Conservation (phyloP, 2,888 invertebrate genomes). For the Dicyrtomina minuta region DNA sequence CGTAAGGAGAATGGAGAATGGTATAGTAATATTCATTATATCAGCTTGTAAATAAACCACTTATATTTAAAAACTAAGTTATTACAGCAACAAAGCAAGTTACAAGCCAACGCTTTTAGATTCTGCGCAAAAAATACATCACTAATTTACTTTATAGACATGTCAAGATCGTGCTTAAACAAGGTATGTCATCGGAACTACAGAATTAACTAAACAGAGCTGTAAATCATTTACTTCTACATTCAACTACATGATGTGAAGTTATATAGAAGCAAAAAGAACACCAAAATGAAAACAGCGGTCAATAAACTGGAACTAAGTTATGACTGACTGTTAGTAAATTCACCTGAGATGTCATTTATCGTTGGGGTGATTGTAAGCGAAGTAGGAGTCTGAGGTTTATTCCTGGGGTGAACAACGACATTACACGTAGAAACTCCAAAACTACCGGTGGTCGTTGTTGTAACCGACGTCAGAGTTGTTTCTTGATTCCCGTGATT, state of each 20-base stretch:
- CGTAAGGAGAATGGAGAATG: no score
- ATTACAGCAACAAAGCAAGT: neutral
- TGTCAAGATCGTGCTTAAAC: neutral
- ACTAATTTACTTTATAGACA: neutral
- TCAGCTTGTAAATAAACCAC: no score
- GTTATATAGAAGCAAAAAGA: neutral
- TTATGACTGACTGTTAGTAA: no score
- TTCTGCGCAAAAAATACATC: neutral
- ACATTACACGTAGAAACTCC: conserved; percentile 5
- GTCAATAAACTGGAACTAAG: neutral
- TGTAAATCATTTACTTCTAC: neutral
- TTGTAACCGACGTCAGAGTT: conserved; percentile 23
- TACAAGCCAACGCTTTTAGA: neutral
- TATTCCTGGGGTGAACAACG: neutral
- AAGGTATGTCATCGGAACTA: neutral
- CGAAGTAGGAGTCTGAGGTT: conserved; percentile 26
- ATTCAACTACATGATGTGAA: no score
- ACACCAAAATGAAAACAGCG: neutral
- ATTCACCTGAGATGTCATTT: conserved; percentile 22
- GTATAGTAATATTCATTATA: no score
- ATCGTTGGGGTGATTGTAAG: conserved; percentile 20
- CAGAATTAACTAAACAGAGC: neutral
- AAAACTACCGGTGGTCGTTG: conserved; percentile 7
- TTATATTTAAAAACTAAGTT: no score
- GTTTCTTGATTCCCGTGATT: conserved; percentile 1